Percentiles rank a stretch among this genome's conserved stretches.
These are phyloP conservation scores for Lophius americanus DNA, from an alignment of 2,797 vertebrate genomes.

Conservation along the genomic window DNA sequence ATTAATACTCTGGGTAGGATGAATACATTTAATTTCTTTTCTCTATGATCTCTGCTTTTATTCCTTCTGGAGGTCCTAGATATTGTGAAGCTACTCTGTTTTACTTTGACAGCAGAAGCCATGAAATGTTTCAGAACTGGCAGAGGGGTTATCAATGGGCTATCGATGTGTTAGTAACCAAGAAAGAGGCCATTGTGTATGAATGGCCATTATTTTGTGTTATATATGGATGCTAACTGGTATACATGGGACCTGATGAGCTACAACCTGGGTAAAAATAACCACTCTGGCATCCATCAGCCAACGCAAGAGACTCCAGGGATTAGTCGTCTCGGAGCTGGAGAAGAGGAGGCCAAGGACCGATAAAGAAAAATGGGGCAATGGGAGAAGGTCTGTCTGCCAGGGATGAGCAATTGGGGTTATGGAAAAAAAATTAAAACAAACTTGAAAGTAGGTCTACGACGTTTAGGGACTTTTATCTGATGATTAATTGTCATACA, in stretches of 20 bases:
- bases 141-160: too few relatives aligned
- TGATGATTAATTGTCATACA: background rate
- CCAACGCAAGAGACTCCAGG: conserved; percentile 50
- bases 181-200: too few relatives aligned
- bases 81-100: too few relatives aligned
- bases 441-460: background rate
- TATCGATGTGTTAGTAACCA: too few relatives aligned
- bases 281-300: conserved; percentile 25
- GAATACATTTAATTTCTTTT: too few relatives aligned
- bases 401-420: conserved; percentile 21
- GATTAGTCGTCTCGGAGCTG: conserved; percentile 45
- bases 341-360: conserved; percentile 48
- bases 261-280: conserved; percentile 66
- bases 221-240: conserved; percentile 7
- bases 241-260: conserved; percentile 43
- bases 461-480: background rate
- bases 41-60: too few relatives aligned
- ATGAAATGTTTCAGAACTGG: too few relatives aligned
- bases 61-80: too few relatives aligned
- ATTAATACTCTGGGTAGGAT: too few relatives aligned
- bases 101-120: too few relatives aligned
- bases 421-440: conserved; percentile 16
- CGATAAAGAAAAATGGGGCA: conserved; percentile 53
- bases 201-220: too few relatives aligned
- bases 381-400: conserved; percentile 53